Percentiles rank a stretch among this genome's conserved stretches.
phyloP scores from a whole-genome alignment of 2,797 vertebrate genomes.

The Cichlasoma orientale region DNA sequence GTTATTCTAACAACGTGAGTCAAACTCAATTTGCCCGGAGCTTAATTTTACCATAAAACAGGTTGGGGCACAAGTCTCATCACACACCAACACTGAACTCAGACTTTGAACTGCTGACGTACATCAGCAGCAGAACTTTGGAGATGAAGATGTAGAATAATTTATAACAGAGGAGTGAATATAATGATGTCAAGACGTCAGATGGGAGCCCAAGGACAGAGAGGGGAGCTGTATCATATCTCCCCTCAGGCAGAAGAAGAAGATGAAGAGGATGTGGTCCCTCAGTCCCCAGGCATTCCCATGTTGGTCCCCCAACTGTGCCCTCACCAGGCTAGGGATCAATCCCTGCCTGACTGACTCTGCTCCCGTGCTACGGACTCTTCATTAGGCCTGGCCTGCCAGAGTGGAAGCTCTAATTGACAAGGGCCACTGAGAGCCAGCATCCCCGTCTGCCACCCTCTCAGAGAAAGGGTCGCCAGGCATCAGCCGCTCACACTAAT shows the following conservation, averaged over 20 bases:
- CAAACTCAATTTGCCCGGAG: constrained; percentile 27
- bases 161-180: constrained; percentile 10
- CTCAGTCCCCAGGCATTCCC: constrained; percentile 60
- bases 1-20: constrained; percentile 24
- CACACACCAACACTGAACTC: background rate
- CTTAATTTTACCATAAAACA: constrained; percentile 39
- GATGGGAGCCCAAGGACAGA: constrained; percentile 8
- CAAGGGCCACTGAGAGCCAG: constrained; percentile 79
- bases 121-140: constrained; percentile 20
- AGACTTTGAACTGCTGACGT: constrained; percentile 8
- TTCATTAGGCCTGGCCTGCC: constrained; percentile 73
- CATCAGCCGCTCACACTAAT: constrained; percentile 80
- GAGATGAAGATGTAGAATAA: constrained; percentile 7
- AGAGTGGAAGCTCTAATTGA: constrained; percentile 76
- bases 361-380: constrained; percentile 61
- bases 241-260: constrained; percentile 14
- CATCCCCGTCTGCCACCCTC: constrained; percentile 63
- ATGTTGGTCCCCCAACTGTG: constrained; percentile 40
- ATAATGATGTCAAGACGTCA: constrained; percentile 47
- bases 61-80: constrained; percentile 13
- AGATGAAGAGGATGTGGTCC: constrained; percentile 19
- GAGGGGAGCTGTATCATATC: constrained; percentile 16
- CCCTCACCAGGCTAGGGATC: constrained; percentile 65
- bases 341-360: constrained; percentile 61
- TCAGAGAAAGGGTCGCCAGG: constrained; percentile 65